Evolutionary conservation across 1,140 invertebrate genomes (phyloP), one percentile per base, ranked within the genome.

Genomic region (Arion vulgaris): DNA sequence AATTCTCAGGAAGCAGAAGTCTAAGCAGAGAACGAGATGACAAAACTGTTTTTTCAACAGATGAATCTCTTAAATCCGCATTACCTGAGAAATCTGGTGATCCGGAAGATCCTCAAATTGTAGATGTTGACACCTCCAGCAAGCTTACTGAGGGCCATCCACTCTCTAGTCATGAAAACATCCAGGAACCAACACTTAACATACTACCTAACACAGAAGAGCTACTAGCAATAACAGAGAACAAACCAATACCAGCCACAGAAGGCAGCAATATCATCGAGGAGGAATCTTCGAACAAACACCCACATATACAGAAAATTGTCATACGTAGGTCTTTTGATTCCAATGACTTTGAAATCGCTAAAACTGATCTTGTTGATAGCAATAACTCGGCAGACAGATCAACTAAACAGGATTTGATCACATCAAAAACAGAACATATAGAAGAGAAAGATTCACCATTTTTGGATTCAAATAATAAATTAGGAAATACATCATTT

Each of bases 281-380:
- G 13, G 51, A 77, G 4, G 51, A 77, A 5, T 7, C 57, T 34
- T 9, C 32, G 7, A 32, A 71, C 5, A 36, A 36, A 71, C 34
- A 34, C 26, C 38, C 34, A 45, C 72, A 45, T 74, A 39, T 74
- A 39, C 72, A 74, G 72, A 74, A 74, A 49, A 39, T 74, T 74
- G 72, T 74, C n/a, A 74, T 74, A 45, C 72, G 72, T 15, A 74
- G 72, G 28, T 74, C 72, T 19, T 9, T 49, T 9, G 72, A 74
- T 9, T 39, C 72, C 1, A 74, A 74, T 74, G 72, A 49, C 38
- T 74, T 74, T 74, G 38, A 74, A 74, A 49, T 74, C 19, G 39
- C 72, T 49, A 39, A 19, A 23, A 49, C 41, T 49, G 72, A 74
- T 74, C 19, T 74, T 23, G 34, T 4, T 45, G 72, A 74, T 19